Conservation (phyloP, 1,140 invertebrate species). For the Diachasmimorpha longicaudata region DNA sequence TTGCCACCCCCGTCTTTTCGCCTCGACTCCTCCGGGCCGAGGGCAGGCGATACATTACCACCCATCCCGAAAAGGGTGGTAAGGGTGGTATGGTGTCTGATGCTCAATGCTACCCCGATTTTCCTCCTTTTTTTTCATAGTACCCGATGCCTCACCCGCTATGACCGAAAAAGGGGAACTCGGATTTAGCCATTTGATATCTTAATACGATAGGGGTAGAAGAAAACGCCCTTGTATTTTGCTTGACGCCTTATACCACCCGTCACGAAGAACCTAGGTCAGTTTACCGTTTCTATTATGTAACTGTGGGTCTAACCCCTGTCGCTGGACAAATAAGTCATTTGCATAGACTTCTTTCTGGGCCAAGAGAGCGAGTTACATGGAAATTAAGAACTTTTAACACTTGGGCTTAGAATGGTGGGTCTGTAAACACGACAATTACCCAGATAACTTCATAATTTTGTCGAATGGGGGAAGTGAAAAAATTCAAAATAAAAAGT, state of each 20-base stretch:
- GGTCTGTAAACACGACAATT: no score
- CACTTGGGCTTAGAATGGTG: no score
- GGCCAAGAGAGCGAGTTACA: no score
- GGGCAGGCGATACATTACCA: constrained; percentile 52
- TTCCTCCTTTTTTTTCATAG: not conserved
- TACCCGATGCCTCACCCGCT: not conserved
- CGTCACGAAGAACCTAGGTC: constrained; percentile 30
- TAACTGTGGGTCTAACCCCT: not conserved
- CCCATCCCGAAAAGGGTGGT: constrained; percentile 33
- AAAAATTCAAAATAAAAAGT: no score
- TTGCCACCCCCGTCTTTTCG: constrained; percentile 41
- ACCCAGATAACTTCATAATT: no score
- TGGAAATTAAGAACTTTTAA: no score
- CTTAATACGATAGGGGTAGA: constrained; percentile 49
- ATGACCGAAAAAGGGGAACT: constrained; percentile 21
- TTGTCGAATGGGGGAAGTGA: no score
- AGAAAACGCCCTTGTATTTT: constrained; percentile 37
- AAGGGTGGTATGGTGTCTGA: constrained; percentile 35
- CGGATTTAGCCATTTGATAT: constrained; percentile 60
- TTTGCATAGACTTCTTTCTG: not conserved
- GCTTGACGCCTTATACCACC: constrained; percentile 18
- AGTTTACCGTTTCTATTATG: constrained; percentile 19
- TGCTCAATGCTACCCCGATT: constrained; percentile 31
- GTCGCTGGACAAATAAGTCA: not conserved
- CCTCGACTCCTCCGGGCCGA: constrained; percentile 33